These are phyloP conservation scores for Ophiodon elongatus DNA, from an alignment of 2,113 vertebrate species.

Conservation along the genomic window DNA sequence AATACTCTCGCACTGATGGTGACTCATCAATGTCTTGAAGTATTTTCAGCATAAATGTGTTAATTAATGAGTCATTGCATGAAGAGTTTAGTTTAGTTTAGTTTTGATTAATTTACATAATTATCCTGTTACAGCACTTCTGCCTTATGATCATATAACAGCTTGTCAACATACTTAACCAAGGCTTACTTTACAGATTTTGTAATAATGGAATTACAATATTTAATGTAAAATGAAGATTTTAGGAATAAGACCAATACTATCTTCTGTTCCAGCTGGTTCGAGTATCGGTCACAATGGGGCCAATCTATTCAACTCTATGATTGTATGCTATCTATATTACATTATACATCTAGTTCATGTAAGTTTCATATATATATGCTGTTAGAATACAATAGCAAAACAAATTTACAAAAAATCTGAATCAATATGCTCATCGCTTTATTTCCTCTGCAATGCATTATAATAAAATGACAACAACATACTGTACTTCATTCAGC, in stretches of 20 bases:
- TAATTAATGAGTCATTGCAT: neutral
- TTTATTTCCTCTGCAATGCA: constrained; percentile 47
- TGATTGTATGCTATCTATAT: neutral
- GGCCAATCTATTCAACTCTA: neutral
- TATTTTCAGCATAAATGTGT: neutral
- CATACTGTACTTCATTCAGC: neutral
- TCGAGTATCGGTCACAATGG: neutral
- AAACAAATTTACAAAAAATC: neutral
- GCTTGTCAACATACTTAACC: neutral
- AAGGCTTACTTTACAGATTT: neutral
- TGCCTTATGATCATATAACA: neutral
- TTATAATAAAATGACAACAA: constrained; percentile 5
- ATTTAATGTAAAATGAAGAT: neutral
- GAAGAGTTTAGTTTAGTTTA: neutral
- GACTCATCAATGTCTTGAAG: neutral
- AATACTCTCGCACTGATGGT: neutral
- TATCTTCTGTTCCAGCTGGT: neutral
- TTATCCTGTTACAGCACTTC: neutral
- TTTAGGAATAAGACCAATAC: neutral
- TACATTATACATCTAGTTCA: neutral
- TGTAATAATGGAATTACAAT: neutral
- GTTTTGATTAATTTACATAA: neutral
- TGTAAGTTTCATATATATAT: neutral
- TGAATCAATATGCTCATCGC: neutral
- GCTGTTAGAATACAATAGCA: neutral